These are phyloP conservation scores for Chloroclysta siterata DNA, from an alignment of 2,888 invertebrate species.

Conservation along the genomic window DNA sequence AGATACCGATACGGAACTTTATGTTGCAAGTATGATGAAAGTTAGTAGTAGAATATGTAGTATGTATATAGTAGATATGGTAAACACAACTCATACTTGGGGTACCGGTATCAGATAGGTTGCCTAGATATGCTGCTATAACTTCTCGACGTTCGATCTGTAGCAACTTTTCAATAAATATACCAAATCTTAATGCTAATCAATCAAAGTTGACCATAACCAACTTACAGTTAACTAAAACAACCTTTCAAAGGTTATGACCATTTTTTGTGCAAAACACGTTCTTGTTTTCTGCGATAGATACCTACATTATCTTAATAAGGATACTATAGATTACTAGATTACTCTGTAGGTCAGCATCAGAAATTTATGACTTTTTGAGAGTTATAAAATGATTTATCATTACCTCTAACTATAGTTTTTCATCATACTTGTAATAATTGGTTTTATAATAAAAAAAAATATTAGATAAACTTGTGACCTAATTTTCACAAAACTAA, in stretches of 20 bases:
- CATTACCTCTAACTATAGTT: too few relatives aligned
- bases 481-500: slow-evolving; percentile 12
- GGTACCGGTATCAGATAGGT: too few relatives aligned
- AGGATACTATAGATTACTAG: too few relatives aligned
- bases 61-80: too few relatives aligned
- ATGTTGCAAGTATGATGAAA: too few relatives aligned
- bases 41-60: too few relatives aligned
- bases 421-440: not conserved
- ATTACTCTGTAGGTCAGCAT: too few relatives aligned
- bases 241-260: slow-evolving; percentile 36
- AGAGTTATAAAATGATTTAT: too few relatives aligned
- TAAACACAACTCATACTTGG: too few relatives aligned
- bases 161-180: slow-evolving; percentile 24
- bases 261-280: slow-evolving; percentile 27
- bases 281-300: not conserved
- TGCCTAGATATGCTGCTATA: not conserved
- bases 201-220: slow-evolving; percentile 29
- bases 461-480: not conserved
- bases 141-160: not conserved
- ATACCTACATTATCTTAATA: too few relatives aligned
- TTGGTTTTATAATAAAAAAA: not conserved
- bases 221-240: slow-evolving; percentile 42
- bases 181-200: slow-evolving; percentile 43
- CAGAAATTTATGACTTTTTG: too few relatives aligned
- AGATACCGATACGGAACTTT: too few relatives aligned